Base-by-base conservation (phyloP, 2,113 vertebrate species). In the Gobio gobio region DNA sequence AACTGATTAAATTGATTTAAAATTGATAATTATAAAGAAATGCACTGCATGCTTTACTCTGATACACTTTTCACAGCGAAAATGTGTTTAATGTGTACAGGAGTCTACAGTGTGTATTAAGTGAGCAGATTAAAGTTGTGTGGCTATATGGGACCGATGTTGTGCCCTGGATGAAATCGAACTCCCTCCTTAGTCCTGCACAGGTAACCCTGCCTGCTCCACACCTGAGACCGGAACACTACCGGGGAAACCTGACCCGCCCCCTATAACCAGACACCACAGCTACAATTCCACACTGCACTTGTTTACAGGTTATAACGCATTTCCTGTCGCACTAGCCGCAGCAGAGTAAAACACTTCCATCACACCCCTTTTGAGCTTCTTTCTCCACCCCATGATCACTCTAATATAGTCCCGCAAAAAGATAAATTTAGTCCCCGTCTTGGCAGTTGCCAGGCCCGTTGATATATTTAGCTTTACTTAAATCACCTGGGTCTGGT, bases 391-490 rank as follows among this genome's bases (percentile, higher is more conserved):
- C 91, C 92, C 64, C 66, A 56, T 70, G 80, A 43, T 81, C 40
- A 81, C 26, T 33, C 61, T 91, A 91, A 93, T 85, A 92, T 92
- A 93, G 88, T 89, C 88, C 88, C 83, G 80, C 66, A 14, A 56
- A 20, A 22, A 86, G 72, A 87, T 91, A 91, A 91, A 93, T 92
- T 86, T 89, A 90, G 88, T 89, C 88, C 82, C 78, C 81, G 83
- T 91, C 87, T 87, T 56, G 85, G 91, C 92, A 92, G 93, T 94
- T 93, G 92, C 92, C 90, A 91, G 90, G 92, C 91, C 81, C 76
- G 87, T 68, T 83, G 89, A 85, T 94, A 94, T 93, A 93, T 94
- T 92, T 94, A 94, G 91, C 89, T 90, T 93, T 89, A 92, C 93
- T 94, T 91, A 92, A 93, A 91, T 92, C 93, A 93, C 91, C 92